Base-by-base conservation (phyloP, 2,888 invertebrate genomes). In the Leptogaster cylindrica region DNA sequence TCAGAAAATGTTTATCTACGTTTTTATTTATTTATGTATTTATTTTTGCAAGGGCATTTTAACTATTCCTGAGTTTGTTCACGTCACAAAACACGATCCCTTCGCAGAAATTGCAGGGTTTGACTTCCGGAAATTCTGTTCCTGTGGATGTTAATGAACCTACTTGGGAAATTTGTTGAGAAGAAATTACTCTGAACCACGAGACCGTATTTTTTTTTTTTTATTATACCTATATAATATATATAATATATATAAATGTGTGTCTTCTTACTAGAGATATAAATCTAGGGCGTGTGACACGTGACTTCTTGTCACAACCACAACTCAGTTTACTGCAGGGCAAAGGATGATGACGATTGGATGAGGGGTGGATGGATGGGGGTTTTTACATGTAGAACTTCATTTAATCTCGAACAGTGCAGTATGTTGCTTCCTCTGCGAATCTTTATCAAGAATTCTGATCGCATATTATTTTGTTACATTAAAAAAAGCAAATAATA, bases 251-350 rank as follows among this genome's bases (percentile, higher is more conserved):
- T 46, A 20, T 46, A n/a, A 16, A n/a, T 20, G 46, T 20, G 46
- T 46, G 46, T 23, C 25, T 46, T 20, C 46, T 46, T 46, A 25
- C 46, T 48, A 44, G 36, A 65, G 64, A 65, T 66, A 58, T 66
- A 58, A 66, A 68, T 68, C 65, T 68, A 48, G 61, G 66, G 65
- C 51, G 16, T 68, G 51, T 41, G 68, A 68, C 68, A 68, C 68
- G 68, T 68, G 68, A 68, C 68, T 68, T 55, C 68, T 50, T 68
- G 65, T 50, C 68, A 68, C 61, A 50, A 51, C 58, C 68, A 68
- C 58, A 50, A 46, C 20, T 33, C 64, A 64, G 44, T 27, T 61
- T 18, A 50, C 28, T 16, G 50, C 23, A 25, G 10, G 12, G 27
- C 28, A 44, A 48, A 5, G 46, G 23, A 31, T 16, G 2, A 28